Evolutionary conservation across 1,140 invertebrate genomes (phyloP).

Genomic region (Drosophila pruinosa): DNA sequence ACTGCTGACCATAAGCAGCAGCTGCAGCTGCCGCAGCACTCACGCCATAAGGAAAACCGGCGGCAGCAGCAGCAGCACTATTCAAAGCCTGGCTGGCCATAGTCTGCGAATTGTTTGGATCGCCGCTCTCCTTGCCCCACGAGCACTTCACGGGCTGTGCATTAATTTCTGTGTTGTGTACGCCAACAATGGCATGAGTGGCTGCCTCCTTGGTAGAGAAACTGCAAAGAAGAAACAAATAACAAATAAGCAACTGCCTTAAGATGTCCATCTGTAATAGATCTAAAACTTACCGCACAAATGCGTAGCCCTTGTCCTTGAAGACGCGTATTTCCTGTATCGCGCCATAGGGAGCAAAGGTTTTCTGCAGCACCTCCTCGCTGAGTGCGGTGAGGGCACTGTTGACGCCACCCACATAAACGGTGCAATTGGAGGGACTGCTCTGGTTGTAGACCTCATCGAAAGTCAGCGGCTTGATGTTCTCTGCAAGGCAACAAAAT

Average conservation of each 20-base stretch:
- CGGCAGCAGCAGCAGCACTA: conserved; percentile 72
- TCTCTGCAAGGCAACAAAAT: conserved; percentile 85
- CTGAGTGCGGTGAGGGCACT: conserved; percentile 95
- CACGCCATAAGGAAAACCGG: conserved; percentile 77
- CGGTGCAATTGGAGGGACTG: conserved; percentile 98
- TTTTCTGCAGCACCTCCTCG: conserved; percentile 98
- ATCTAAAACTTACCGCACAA: conserved; percentile 93
- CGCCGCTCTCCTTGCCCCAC: conserved; percentile 99
- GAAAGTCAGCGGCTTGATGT: conserved; percentile 95
- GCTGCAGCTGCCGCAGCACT: conserved; percentile 77
- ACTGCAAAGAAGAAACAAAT: conserved; percentile 83
- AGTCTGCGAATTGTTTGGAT: conserved; percentile 91
- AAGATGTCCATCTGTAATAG: too few species aligned
- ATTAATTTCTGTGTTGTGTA: conserved; percentile 98
- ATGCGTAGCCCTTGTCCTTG: conserved; percentile 99
- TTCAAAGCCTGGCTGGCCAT: conserved; percentile 85
- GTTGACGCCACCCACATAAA: conserved; percentile 98
- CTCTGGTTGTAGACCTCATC: conserved; percentile 99
- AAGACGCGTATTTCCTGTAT: conserved; percentile 99
- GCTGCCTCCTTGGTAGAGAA: conserved; percentile 99
- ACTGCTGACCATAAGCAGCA: conserved; percentile 80
- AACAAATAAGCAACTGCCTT: too few species aligned
- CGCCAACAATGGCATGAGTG: conserved; percentile 97
- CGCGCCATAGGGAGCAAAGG: conserved; percentile 95
- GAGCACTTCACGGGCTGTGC: conserved; percentile 99